Conservation (phyloP, 2,797 vertebrate species). For the Echeneis naucrates region DNA sequence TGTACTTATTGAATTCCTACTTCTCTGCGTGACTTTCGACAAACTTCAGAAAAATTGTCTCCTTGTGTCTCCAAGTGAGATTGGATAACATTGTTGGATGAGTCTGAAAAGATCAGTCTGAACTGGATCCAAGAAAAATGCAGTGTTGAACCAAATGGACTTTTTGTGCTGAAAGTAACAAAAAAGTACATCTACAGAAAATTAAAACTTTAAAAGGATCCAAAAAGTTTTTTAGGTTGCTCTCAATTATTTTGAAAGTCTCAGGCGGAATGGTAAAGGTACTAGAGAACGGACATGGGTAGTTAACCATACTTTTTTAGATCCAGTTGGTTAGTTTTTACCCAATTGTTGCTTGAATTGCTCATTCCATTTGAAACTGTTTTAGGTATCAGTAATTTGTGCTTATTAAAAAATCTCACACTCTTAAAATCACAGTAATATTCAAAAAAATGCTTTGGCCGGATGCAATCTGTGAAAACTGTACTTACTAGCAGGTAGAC, state of each 20-base stretch:
- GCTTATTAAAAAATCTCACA: too few relatives aligned
- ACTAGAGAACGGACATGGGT: not conserved
- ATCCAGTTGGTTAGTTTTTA: not conserved
- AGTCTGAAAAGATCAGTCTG: not conserved
- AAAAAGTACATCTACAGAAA: not conserved
- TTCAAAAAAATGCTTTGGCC: too few relatives aligned
- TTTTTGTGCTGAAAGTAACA: not conserved
- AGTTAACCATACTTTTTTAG: not conserved
- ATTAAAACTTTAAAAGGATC: not conserved
- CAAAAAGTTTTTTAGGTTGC: not conserved
- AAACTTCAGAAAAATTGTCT: constrained; percentile 6
- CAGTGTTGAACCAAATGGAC: not conserved
- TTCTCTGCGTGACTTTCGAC: constrained; percentile 19
- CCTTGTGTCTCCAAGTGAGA: not conserved
- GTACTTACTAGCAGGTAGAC: not conserved
- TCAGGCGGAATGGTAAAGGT: not conserved
- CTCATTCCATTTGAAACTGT: too few relatives aligned
- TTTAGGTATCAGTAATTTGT: too few relatives aligned
- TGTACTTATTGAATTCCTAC: constrained; percentile 10
- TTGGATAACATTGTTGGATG: not conserved
- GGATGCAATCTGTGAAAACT: too few relatives aligned
- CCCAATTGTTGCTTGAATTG: too few relatives aligned
- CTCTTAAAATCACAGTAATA: too few relatives aligned
- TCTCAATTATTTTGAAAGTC: not conserved
- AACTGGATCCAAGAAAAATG: constrained; percentile 7